These are phyloP conservation scores for Hypomecis atomaria DNA, from an alignment of 2,888 invertebrate species.

Conservation along the genomic window DNA sequence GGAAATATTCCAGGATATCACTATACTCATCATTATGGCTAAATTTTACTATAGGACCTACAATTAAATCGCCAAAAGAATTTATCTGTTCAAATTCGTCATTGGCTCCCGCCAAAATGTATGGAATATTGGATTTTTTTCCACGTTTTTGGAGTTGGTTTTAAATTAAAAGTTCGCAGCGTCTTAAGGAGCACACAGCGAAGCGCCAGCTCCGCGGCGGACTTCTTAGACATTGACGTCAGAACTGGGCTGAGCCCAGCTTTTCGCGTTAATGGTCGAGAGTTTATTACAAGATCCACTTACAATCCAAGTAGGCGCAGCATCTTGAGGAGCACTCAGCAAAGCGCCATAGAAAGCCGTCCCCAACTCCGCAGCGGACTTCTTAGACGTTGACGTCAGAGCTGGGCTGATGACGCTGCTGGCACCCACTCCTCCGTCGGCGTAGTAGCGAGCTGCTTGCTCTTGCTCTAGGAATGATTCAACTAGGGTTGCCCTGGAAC, in stretches of 20 bases:
- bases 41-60: too few species aligned
- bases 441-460: conserved; percentile 62
- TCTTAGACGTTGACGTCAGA: conserved; percentile 51
- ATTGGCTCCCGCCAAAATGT: too few species aligned
- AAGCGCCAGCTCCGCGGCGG: conserved; percentile 60
- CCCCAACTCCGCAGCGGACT: conserved; percentile 59
- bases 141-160: too few species aligned
- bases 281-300: conserved; percentile 36
- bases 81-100: too few species aligned
- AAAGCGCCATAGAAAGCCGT: conserved; percentile 61
- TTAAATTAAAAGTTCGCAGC: conserved; percentile 2
- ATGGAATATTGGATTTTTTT: too few species aligned
- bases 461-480: conserved; percentile 59
- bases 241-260: conserved; percentile 59
- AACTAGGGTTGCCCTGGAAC: conserved; percentile 65
- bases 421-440: conserved; percentile 64
- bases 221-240: conserved; percentile 46
- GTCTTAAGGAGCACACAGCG: conserved; percentile 64
- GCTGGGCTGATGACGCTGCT: conserved; percentile 67
- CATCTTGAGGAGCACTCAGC: conserved; percentile 62
- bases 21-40: too few species aligned
- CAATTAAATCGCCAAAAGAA: too few species aligned
- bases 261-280: too few species aligned
- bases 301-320: conserved; percentile 68
- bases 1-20: too few species aligned